Conservation (phyloP, 1,140 invertebrate species). For the Drosophila gunungcola region DNA sequence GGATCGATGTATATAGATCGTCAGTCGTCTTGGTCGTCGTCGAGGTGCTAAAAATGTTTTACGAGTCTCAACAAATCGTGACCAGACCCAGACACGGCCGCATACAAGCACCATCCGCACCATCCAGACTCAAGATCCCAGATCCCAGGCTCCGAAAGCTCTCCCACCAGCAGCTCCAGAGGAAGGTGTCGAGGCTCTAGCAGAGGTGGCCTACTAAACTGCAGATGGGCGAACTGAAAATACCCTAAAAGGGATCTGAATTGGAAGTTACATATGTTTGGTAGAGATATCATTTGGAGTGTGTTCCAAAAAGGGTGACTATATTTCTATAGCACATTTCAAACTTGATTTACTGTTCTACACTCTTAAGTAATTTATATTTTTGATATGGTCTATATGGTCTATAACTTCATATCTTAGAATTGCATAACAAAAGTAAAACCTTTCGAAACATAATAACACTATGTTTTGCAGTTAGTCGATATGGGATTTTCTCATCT, state of each 20-base stretch:
- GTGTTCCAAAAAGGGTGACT: too few species aligned
- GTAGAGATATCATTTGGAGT: too few species aligned
- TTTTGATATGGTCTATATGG: too few species aligned
- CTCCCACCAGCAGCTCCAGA: constrained; percentile 11
- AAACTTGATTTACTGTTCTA: too few species aligned
- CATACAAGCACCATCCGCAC: constrained; percentile 37
- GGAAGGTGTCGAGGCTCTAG: constrained; percentile 52
- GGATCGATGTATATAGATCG: constrained; percentile 65
- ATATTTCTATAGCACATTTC: too few species aligned
- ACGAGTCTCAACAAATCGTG: constrained; percentile 83
- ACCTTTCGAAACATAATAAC: too few species aligned
- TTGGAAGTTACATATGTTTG: too few species aligned
- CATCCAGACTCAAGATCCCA: constrained; percentile 25
- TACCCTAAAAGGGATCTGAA: background rate
- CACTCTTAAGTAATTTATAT: too few species aligned
- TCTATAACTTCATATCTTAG: too few species aligned
- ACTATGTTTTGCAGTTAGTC: too few species aligned
- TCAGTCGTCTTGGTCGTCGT: constrained; percentile 42
- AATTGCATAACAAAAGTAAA: too few species aligned
- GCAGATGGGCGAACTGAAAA: background rate
- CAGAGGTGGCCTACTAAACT: background rate
- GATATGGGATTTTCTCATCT: too few species aligned
- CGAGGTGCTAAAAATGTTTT: constrained; percentile 83
- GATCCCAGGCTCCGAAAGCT: constrained; percentile 19
- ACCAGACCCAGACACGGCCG: constrained; percentile 64